Percentiles rank a stretch among this genome's conserved stretches.
phyloP scores from a whole-genome alignment of 2,888 invertebrate species.

The Drosophila barbarae region DNA sequence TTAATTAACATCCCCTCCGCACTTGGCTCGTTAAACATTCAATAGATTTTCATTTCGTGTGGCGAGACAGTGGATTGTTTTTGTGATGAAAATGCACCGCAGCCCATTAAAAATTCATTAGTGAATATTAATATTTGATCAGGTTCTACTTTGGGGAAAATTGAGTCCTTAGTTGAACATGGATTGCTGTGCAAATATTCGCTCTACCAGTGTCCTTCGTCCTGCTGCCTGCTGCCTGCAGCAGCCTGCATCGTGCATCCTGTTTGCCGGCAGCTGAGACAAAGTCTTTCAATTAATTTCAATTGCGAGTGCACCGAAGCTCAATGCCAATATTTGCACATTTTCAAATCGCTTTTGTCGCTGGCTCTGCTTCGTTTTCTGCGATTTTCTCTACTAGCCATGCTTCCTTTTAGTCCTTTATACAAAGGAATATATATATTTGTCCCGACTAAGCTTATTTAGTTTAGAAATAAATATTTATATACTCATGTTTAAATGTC shows the following conservation, averaged over 20 bases:
- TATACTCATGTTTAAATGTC: too few species aligned
- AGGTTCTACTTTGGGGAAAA: conserved; percentile 15
- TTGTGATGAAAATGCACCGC: conserved; percentile 6
- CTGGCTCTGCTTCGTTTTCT: conserved; percentile 6
- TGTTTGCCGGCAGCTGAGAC: conserved; percentile 14
- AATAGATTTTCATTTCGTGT: neutral
- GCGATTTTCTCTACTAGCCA: too few species aligned
- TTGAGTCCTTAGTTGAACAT: conserved; percentile 13
- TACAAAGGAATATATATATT: neutral
- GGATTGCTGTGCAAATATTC: conserved; percentile 16
- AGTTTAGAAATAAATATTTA: neutral
- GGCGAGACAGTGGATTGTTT: conserved; percentile 5
- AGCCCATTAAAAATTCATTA: conserved; percentile 17
- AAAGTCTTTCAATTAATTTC: conserved; percentile 44
- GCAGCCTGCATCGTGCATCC: conserved; percentile 6
- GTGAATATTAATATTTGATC: conserved; percentile 29
- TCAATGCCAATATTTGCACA: conserved; percentile 48
- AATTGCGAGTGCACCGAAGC: conserved; percentile 43
- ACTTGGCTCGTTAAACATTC: neutral
- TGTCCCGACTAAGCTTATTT: neutral
- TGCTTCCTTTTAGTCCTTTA: neutral
- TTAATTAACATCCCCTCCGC: neutral
- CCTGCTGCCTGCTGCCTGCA: conserved; percentile 1
- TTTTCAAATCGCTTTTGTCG: conserved; percentile 39
- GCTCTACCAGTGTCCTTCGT: neutral